Conservation (phyloP, 2,113 vertebrate genomes). For the Centropristis striata region DNA sequence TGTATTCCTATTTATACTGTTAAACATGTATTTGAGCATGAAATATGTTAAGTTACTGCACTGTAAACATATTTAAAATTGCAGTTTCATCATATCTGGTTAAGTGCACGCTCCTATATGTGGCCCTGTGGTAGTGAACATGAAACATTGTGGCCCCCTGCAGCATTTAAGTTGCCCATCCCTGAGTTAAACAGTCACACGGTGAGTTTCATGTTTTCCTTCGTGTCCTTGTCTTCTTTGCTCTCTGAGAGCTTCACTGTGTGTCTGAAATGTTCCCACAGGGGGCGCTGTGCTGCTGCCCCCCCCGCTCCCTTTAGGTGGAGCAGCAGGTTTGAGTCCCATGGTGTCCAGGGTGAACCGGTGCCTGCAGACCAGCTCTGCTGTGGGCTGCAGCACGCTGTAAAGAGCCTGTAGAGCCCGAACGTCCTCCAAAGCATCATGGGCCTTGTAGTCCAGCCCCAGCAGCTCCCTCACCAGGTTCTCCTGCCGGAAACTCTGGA, state of each 20-base stretch:
- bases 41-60: no score
- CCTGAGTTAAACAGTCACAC: no score
- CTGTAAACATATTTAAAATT: no score
- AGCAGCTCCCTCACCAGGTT: constrained; percentile 77
- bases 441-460: constrained; percentile 77
- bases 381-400: constrained; percentile 56
- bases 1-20: no score
- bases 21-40: no score
- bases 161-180: no score
- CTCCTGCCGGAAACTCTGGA: constrained; percentile 78
- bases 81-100: no score
- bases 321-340: constrained; percentile 6
- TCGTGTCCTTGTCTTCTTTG: neutral
- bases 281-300: constrained; percentile 36
- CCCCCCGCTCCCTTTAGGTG: constrained; percentile 1
- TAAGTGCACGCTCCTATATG: no score
- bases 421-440: constrained; percentile 81
- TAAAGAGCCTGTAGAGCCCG: constrained; percentile 77
- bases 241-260: neutral
- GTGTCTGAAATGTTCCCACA: constrained; percentile 49
- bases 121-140: no score
- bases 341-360: constrained; percentile 67
- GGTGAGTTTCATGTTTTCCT: neutral
- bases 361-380: constrained; percentile 55
- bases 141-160: no score